These are phyloP conservation scores for Felis catus DNA, from an alignment of 2,113 vertebrate species.

Conservation along the genomic window DNA sequence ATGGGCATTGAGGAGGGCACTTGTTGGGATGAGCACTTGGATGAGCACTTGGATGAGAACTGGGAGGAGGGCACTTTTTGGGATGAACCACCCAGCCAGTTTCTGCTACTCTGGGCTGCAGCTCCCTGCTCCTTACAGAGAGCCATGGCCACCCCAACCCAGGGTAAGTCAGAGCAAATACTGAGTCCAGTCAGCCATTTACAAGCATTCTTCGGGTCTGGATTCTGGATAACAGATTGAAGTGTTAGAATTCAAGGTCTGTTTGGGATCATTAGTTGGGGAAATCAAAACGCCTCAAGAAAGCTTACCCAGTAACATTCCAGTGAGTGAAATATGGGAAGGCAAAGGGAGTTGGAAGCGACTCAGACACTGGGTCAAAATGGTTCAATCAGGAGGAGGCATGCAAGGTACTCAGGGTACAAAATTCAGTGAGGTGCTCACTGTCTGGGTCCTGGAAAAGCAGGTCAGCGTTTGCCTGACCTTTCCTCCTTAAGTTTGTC, in stretches of 20 bases:
- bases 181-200: background rate
- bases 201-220: background rate
- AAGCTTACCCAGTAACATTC: background rate
- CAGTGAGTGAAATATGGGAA: background rate
- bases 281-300: background rate
- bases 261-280: background rate
- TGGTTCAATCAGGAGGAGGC: background rate
- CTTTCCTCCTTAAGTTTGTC: background rate
- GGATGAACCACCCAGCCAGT: background rate
- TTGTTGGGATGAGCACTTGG: no score
- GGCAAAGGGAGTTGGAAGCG: background rate
- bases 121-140: background rate
- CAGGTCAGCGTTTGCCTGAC: background rate
- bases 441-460: background rate
- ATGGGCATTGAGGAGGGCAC: no score
- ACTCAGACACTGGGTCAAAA: background rate
- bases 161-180: background rate
- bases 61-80: no score
- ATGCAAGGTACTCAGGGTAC: rapidly evolving
- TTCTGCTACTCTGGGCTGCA: background rate
- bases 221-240: background rate
- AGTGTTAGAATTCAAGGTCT: background rate
- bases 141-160: background rate
- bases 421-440: background rate
- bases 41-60: no score